Percentiles rank a stretch among this genome's conserved stretches.
phyloP scores from a whole-genome alignment of 2,113 vertebrate genomes.

The Fregetta grallaria region DNA sequence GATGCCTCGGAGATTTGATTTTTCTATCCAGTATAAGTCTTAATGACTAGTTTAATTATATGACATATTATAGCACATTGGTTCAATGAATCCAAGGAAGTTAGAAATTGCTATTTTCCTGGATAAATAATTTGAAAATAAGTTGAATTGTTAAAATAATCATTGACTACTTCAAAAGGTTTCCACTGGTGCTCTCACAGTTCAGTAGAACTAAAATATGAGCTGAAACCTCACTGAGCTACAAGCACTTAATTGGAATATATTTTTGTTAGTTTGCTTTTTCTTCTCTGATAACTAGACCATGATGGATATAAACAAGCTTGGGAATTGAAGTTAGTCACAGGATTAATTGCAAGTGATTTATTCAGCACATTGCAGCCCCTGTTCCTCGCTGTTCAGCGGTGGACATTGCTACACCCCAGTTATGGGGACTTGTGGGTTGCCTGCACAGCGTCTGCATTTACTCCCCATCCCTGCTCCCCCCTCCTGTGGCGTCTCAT shows the following conservation, averaged over 20 bases:
- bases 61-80: background rate
- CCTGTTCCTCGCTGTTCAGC: background rate
- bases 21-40: conserved; percentile 17
- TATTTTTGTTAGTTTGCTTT: background rate
- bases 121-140: conserved; percentile 9
- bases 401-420: fast-evolving
- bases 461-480: background rate
- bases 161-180: conserved; percentile 5
- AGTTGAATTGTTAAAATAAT: conserved; percentile 32
- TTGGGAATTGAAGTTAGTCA: background rate
- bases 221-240: conserved; percentile 6
- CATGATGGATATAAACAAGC: background rate
- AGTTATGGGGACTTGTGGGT: fast-evolving
- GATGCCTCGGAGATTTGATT: conserved; percentile 7
- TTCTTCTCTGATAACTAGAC: background rate
- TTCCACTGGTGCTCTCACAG: background rate
- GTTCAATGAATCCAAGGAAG: background rate
- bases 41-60: conserved; percentile 43
- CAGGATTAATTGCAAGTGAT: background rate
- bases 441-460: fast-evolving
- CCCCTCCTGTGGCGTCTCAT: too few species aligned
- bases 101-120: background rate
- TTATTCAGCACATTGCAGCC: background rate
- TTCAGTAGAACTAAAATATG: background rate
- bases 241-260: background rate